phyloP scores from a whole-genome alignment of 2,888 invertebrate species.

The Glyphotaelius pellucidus region DNA sequence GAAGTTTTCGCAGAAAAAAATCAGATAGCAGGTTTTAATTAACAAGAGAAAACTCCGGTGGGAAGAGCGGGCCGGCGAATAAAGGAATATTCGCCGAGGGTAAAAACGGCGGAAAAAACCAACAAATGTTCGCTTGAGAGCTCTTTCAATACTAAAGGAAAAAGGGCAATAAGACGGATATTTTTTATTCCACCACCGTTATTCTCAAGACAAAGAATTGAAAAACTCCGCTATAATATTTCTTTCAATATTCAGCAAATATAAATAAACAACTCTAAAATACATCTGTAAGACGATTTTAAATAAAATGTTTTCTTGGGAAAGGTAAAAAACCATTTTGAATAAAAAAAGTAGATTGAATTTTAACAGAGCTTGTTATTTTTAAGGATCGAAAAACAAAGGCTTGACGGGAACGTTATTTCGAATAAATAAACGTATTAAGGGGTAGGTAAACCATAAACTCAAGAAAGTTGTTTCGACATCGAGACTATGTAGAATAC shows the following conservation, averaged over 20 bases:
- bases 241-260: constrained; percentile 10
- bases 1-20: constrained; percentile 54
- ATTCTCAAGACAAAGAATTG: constrained; percentile 13
- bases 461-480: not conserved
- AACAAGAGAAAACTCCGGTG: constrained; percentile 53
- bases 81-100: constrained; percentile 56
- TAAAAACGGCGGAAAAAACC: constrained; percentile 52
- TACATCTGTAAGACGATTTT: not conserved
- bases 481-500: not conserved
- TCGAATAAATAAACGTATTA: not conserved
- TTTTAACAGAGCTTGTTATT: not conserved
- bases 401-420: not conserved
- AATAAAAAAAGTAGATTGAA: not conserved
- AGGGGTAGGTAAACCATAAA: not conserved
- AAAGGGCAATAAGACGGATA: constrained; percentile 43
- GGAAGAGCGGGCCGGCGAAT: constrained; percentile 41
- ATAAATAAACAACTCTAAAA: not conserved
- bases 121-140: constrained; percentile 50
- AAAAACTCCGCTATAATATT: constrained; percentile 26
- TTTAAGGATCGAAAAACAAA: not conserved
- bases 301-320: not conserved
- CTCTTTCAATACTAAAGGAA: constrained; percentile 48
- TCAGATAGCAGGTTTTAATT: constrained; percentile 62
- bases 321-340: not conserved
- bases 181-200: constrained; percentile 42